Percentiles rank a stretch among this genome's conserved stretches.
Evolutionary conservation across 2,113 vertebrate genomes (phyloP).

Genomic region (Apistogramma diplotaenia): DNA sequence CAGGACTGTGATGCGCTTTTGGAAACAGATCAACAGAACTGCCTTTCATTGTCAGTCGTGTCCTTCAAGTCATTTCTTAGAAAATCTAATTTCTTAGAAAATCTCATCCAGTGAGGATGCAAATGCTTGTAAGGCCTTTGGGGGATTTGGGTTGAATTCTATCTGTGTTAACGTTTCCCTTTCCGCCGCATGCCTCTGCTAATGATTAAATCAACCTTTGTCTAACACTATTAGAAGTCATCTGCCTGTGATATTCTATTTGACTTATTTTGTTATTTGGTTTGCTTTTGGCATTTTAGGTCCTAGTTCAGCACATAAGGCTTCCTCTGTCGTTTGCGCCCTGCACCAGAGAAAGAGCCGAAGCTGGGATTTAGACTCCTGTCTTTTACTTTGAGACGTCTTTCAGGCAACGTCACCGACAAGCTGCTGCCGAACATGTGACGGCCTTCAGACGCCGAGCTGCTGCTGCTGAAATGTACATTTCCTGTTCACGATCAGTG

Average conservation of each 20-base stretch:
- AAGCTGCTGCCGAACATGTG: neutral
- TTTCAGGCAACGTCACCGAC: neutral
- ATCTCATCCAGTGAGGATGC: neutral
- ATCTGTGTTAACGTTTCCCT: neutral
- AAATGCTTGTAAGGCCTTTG: neutral
- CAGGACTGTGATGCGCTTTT: neutral
- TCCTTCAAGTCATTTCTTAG: neutral
- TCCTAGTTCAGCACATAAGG: neutral
- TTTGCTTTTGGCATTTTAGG: constrained; percentile 3
- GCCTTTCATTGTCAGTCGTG: neutral
- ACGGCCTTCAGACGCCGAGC: neutral
- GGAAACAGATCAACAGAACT: neutral
- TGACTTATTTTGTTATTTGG: neutral
- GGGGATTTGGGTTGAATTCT: neutral
- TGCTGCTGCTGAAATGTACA: neutral
- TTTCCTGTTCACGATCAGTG: neutral
- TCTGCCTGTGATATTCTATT: neutral
- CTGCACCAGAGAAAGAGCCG: neutral
- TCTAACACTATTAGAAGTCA: neutral
- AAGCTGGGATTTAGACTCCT: neutral
- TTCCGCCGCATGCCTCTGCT: neutral
- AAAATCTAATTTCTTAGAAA: neutral
- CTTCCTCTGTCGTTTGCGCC: neutral
- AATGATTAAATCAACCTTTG: neutral
- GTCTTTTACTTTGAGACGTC: neutral